Percentiles rank a stretch among this genome's conserved stretches.
Evolutionary conservation across 2,113 vertebrate genomes (phyloP).

Genomic region (Carassius auratus): DNA sequence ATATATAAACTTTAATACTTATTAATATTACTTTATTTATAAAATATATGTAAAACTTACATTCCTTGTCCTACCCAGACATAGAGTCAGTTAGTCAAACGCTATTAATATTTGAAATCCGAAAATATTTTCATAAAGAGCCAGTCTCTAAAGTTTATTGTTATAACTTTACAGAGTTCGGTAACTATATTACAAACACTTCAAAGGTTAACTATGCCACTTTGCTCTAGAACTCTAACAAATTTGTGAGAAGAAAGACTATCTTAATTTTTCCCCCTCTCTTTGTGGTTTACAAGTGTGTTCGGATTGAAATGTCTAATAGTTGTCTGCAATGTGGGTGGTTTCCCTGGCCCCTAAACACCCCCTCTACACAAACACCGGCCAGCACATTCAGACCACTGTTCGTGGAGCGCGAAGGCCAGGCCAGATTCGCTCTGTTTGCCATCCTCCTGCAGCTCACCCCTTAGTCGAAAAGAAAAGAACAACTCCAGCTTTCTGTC

Average conservation of each 20-base stretch:
- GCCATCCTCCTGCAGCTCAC: conserved; percentile 60
- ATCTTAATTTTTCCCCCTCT: conserved; percentile 24
- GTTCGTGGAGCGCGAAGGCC: conserved; percentile 65
- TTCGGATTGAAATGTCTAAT: conserved; percentile 62
- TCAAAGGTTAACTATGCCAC: conserved; percentile 49
- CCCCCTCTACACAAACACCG: conserved; percentile 75
- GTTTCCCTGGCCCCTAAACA: conserved; percentile 70
- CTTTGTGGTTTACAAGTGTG: conserved; percentile 48
- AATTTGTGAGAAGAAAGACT: conserved; percentile 31
- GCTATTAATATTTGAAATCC: neutral
- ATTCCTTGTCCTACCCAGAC: neutral
- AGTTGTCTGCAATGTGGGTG: conserved; percentile 77
- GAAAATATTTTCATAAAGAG: neutral
- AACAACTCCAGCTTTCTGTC: conserved; percentile 64
- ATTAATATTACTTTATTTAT: neutral
- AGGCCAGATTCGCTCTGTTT: conserved; percentile 72
- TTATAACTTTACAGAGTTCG: conserved; percentile 48
- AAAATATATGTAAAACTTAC: neutral
- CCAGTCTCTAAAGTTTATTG: conserved; percentile 48
- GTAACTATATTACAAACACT: conserved; percentile 55
- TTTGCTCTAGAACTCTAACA: conserved; percentile 52
- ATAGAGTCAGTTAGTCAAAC: conserved; percentile 18
- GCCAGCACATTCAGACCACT: conserved; percentile 65
- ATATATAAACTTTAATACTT: too few relatives aligned
- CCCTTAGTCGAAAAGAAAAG: conserved; percentile 58